Evolutionary conservation across 2,888 invertebrate species (phyloP).

Genomic region (Eilema griseolum): DNA sequence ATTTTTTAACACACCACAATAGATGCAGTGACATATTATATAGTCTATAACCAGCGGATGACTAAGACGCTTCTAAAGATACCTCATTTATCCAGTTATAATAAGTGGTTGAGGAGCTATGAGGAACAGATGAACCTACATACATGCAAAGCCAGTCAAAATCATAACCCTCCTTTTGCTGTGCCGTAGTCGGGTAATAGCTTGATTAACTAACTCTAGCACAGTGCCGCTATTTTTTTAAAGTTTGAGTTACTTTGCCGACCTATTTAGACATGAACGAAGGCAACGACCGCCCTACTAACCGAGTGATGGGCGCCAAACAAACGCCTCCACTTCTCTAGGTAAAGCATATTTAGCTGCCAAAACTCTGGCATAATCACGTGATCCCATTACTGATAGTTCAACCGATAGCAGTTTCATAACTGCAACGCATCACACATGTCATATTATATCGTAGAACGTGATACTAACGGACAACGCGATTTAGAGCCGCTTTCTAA

Average conservation of each 20-base stretch:
- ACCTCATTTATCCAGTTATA: no score
- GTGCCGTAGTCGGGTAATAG: no score
- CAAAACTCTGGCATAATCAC: constrained; percentile 50
- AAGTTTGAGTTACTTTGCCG: constrained; percentile 2
- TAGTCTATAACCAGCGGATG: no score
- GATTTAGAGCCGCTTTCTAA: background rate
- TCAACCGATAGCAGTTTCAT: background rate
- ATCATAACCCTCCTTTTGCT: no score
- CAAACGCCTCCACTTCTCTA: constrained; percentile 27
- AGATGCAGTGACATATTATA: no score
- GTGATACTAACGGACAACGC: background rate
- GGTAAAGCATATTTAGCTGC: constrained; percentile 43
- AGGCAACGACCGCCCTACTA: constrained; percentile 78
- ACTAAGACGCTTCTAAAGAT: no score
- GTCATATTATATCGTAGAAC: background rate
- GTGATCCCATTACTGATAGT: constrained; percentile 22
- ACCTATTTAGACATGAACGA: constrained; percentile 23
- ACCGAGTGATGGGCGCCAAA: constrained; percentile 71
- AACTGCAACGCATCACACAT: background rate
- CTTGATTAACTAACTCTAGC: background rate
- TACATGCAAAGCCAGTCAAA: no score
- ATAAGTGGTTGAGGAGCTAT: no score
- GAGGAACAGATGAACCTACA: no score
- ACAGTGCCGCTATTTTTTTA: background rate
- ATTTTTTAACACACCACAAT: no score